A percentile compares a stretch with the other conserved stretches of the same genome.
Conservation (phyloP, 2,797 vertebrate genomes). For the Alouatta caraya region DNA sequence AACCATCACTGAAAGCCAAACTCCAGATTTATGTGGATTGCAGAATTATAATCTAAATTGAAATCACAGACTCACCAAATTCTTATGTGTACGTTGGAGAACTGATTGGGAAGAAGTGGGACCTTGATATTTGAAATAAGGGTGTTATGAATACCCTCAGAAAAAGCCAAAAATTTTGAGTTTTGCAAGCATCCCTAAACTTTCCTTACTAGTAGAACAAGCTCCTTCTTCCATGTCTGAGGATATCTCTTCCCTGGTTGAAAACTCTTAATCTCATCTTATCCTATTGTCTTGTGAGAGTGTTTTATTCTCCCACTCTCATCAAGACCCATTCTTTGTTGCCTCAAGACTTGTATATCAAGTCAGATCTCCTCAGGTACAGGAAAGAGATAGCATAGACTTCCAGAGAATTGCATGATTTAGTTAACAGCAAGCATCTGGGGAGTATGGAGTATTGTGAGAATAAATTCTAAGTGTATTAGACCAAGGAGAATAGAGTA, state of each 20-base stretch:
- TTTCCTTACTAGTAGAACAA: background rate
- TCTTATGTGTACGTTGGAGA: background rate
- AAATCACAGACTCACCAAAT: background rate
- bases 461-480: constrained; percentile 6
- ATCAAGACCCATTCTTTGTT: background rate
- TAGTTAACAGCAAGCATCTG: background rate
- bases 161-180: background rate
- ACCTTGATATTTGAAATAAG: background rate
- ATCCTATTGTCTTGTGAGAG: background rate
- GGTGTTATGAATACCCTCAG: background rate
- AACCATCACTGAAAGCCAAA: background rate
- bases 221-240: background rate
- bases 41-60: background rate
- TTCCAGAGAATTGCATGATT: background rate
- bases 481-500: background rate
- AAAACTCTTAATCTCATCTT: background rate
- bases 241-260: background rate
- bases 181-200: background rate
- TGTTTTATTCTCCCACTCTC: background rate
- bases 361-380: background rate
- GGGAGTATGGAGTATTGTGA: background rate
- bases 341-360: background rate
- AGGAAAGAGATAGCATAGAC: background rate
- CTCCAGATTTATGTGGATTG: background rate
- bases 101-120: background rate